phyloP scores from a whole-genome alignment of 2,888 invertebrate genomes.

The Cryptus viduatorius region DNA sequence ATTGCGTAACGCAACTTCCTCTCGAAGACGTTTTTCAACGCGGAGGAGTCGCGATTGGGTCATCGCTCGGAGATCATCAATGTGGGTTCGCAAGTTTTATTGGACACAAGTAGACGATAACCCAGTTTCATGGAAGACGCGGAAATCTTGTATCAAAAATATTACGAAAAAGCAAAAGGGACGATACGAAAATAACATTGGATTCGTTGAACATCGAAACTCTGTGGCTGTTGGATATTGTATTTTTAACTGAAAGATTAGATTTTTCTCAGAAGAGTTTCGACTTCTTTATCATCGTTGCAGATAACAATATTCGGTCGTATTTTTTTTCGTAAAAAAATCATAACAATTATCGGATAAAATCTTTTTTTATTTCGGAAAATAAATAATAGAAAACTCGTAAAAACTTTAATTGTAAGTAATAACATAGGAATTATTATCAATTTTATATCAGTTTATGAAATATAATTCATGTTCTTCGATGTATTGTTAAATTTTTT shows the following conservation, averaged over 20 bases:
- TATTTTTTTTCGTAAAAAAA: too few relatives aligned
- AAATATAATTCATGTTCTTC: too few relatives aligned
- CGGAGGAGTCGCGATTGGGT: constrained; percentile 68
- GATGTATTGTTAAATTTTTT: too few relatives aligned
- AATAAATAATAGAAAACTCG: too few relatives aligned
- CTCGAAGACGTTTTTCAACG: constrained; percentile 1
- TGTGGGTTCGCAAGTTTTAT: constrained; percentile 69
- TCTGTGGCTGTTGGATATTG: not conserved
- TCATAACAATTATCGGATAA: too few relatives aligned
- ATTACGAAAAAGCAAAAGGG: constrained; percentile 4
- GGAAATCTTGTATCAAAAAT: constrained; percentile 26
- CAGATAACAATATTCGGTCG: too few relatives aligned
- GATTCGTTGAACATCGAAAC: not conserved
- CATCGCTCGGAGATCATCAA: constrained; percentile 75
- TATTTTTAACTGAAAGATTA: not conserved
- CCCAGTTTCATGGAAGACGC: constrained; percentile 75
- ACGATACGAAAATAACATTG: not conserved
- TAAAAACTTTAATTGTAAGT: too few relatives aligned
- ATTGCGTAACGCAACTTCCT: constrained; percentile 41
- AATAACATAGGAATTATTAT: too few relatives aligned
- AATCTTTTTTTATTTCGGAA: too few relatives aligned
- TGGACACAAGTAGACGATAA: constrained; percentile 79
- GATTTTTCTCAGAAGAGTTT: too few relatives aligned
- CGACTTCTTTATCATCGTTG: too few relatives aligned
- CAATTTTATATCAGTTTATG: too few relatives aligned